Percentiles rank a stretch among this genome's conserved stretches.
Evolutionary conservation across 2,797 vertebrate species (phyloP).

Genomic region (Sebastes minor): DNA sequence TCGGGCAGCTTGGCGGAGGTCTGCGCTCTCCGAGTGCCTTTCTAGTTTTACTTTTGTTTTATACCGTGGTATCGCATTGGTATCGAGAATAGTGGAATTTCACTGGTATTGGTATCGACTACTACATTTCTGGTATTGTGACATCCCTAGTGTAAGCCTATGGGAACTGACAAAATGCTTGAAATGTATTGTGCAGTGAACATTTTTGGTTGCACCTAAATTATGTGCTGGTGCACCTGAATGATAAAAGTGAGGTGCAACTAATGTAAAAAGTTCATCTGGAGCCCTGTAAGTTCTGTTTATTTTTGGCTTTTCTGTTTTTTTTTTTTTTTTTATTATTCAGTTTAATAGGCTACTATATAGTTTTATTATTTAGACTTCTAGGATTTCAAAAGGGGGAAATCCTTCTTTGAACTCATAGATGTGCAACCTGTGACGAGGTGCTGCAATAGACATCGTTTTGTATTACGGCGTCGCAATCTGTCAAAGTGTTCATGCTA

Average conservation of each 20-base stretch:
- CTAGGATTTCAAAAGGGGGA: background rate
- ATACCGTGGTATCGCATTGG: fast-evolving
- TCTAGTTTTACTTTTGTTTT: too few species aligned
- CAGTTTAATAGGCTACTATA: background rate
- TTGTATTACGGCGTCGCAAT: background rate
- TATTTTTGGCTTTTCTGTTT: background rate
- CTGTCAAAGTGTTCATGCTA: background rate
- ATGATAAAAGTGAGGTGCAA: fast-evolving
- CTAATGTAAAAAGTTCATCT: background rate
- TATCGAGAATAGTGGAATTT: too few species aligned
- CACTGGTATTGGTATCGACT: too few species aligned
- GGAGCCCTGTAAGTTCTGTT: background rate
- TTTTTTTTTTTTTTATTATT: background rate
- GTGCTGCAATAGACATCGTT: background rate
- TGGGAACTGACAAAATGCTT: too few species aligned
- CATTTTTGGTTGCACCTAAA: too few species aligned
- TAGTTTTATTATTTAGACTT: background rate
- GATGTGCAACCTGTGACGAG: background rate
- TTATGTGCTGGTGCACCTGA: too few species aligned
- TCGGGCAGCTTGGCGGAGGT: too few species aligned
- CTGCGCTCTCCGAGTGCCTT: too few species aligned
- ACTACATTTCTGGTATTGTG: fast-evolving
- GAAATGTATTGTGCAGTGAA: too few species aligned
- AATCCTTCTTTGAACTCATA: background rate
- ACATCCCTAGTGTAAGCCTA: too few species aligned